Percentiles rank a stretch among this genome's conserved stretches.
Conservation (phyloP, 2,113 vertebrate species). For the Plestiodon gilberti region DNA sequence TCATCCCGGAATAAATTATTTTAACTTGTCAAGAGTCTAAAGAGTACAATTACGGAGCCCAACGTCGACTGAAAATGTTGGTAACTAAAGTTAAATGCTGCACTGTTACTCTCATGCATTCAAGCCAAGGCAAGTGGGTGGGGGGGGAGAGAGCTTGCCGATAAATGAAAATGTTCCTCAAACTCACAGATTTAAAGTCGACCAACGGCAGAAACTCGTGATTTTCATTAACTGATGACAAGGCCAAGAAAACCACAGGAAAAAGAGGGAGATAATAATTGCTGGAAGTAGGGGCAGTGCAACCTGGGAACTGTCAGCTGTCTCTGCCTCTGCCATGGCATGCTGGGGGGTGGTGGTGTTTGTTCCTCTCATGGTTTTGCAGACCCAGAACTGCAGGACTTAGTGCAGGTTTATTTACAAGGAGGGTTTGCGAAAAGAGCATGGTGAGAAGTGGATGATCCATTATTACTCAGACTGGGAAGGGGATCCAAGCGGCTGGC, state of each 20-base stretch:
- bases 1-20: conserved; percentile 60
- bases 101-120: conserved; percentile 40
- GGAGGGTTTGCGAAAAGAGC: too few species aligned
- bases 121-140: neutral
- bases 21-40: conserved; percentile 66
- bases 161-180: conserved; percentile 70
- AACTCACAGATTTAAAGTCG: conserved; percentile 41
- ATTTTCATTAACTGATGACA: conserved; percentile 47
- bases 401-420: too few species aligned
- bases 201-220: conserved; percentile 45
- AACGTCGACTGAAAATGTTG: conserved; percentile 50
- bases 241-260: conserved; percentile 29
- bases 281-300: neutral
- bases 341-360: too few species aligned
- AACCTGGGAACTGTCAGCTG: neutral
- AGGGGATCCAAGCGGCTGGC: too few species aligned
- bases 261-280: conserved; percentile 1
- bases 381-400: too few species aligned
- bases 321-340: neutral
- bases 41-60: conserved; percentile 72
- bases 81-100: conserved; percentile 63
- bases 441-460: too few species aligned
- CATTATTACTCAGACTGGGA: too few species aligned
- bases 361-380: too few species aligned
- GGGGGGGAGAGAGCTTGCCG: conserved; percentile 44